Evolutionary conservation across 2,888 invertebrate genomes (phyloP), one percentile per base, ranked within the genome.

Genomic region (Acleris emargana): DNA sequence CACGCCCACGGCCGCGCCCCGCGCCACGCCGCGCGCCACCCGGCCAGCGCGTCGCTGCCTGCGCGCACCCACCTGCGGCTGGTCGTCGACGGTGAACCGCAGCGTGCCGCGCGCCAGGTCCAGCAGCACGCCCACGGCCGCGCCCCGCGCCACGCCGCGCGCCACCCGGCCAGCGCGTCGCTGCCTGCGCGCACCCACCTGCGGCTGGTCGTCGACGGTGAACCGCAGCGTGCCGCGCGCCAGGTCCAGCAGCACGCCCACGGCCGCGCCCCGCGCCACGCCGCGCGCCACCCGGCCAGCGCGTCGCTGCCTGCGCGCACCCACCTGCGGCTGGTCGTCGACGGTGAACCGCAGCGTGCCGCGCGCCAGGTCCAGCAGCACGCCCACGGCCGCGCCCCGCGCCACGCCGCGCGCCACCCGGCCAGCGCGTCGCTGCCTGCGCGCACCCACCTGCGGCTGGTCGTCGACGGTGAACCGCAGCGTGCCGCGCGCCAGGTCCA

Each of bases 401-500:
- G 22, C 94, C 57, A 99, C 96, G 62, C 99, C 98, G 62, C 96
- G 94, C 80, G 97, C 95, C 72, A 99, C 47, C 99, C 95, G 3
- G 96, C 96, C 70, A n/a, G 96, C 95, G 68, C 98, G n/a, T n/a
- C n/a, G n/a, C n/a, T n/a, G n/a, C 98, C 38, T 95, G 94, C 69
- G 22, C 94, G n/a, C 57, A 99, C 96, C 62, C 99, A 91, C 92
- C 90, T 99, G 98, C 28, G 97, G 97, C 81, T 96, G 96, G 78
- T 98, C 99, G 89, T 99, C 98, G 43, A 99, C 97, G 81, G 96
- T 97, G 93, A 98, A 99, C 71, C 97, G 95, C 58, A 99, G 94
- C 62, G 96, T 96, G 86, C 98, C 98, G 62, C 96, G 94, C 80
- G 97, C 95, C 72, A 99, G 94, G 92, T 99, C 99, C 42, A 99